Conservation (phyloP, 2,797 vertebrate genomes). For the Hydrocynus forskahlii region DNA sequence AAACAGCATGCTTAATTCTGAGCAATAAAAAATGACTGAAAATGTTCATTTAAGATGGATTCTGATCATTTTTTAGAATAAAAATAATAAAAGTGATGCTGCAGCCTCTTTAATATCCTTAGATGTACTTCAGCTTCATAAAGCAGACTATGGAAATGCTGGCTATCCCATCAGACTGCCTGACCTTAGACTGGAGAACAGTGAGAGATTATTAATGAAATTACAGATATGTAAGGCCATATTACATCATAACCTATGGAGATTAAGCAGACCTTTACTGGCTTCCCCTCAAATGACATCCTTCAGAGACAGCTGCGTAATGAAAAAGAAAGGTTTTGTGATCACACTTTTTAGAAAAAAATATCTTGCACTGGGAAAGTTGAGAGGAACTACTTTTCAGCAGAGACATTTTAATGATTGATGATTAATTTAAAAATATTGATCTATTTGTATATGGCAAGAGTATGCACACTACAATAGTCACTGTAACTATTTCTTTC, state of each 20-base stretch:
- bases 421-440: not conserved
- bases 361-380: too few relatives aligned
- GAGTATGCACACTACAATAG: not conserved
- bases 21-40: too few relatives aligned
- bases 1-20: too few relatives aligned
- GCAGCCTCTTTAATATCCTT: not conserved
- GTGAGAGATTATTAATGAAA: conserved; percentile 7
- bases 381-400: too few relatives aligned
- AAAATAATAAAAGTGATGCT: not conserved
- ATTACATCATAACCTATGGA: conserved; percentile 26
- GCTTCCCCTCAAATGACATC: not conserved
- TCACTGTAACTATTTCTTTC: not conserved
- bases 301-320: not conserved
- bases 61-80: too few relatives aligned
- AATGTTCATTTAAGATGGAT: too few relatives aligned
- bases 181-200: not conserved
- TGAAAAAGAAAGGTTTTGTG: not conserved
- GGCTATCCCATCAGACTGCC: not conserved
- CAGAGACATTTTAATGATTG: not conserved
- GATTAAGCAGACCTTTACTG: not conserved
- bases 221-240: conserved; percentile 5
- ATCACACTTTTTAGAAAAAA: too few relatives aligned
- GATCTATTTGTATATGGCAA: not conserved
- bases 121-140: not conserved
- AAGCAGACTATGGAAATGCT: not conserved